Evolutionary conservation across 2,888 invertebrate species (phyloP).

Genomic region (Diaperis boleti): DNA sequence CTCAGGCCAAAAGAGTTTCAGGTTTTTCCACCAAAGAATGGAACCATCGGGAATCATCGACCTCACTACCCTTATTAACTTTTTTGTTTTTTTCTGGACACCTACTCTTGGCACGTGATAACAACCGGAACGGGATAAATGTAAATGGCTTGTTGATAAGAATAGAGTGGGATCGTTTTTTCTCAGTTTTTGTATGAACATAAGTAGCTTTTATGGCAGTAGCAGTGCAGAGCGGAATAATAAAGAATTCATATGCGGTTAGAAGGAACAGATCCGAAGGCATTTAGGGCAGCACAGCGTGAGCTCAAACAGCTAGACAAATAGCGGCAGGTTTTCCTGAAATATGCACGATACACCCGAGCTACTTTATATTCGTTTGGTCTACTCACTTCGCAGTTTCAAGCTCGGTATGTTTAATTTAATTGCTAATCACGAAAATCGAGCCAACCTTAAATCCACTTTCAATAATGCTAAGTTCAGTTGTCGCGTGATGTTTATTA

Average conservation of each 20-base stretch:
- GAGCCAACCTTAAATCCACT: slow-evolving; percentile 30
- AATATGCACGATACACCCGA: slow-evolving; percentile 39
- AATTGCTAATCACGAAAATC: slow-evolving; percentile 36
- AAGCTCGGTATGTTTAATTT: slow-evolving; percentile 30
- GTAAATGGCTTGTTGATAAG: slow-evolving; percentile 37
- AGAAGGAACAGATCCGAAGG: slow-evolving; percentile 40
- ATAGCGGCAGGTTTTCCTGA: slow-evolving; percentile 39
- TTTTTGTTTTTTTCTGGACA: slow-evolving; percentile 1
- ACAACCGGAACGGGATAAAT: slow-evolving; percentile 7
- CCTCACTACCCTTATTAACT: slow-evolving; percentile 9
- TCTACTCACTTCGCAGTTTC: slow-evolving; percentile 24
- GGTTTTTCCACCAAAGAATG: no score
- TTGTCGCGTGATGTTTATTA: slow-evolving; percentile 23
- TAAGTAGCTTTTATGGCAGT: slow-evolving; percentile 28
- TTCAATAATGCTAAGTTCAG: slow-evolving; percentile 31
- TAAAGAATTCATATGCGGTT: slow-evolving; percentile 43
- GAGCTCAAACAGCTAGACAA: slow-evolving; percentile 42
- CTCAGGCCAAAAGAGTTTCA: no score
- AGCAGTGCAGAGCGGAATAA: slow-evolving; percentile 36
- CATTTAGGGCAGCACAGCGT: slow-evolving; percentile 37
- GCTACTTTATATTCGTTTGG: slow-evolving; percentile 39
- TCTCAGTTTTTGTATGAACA: slow-evolving; percentile 18
- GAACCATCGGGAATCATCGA: no score
- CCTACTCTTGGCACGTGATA: not conserved
- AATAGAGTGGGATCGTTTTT: slow-evolving; percentile 13